Percentiles rank a stretch among this genome's conserved stretches.
Conservation (phyloP, 2,113 vertebrate genomes). For the Festucalex cinctus region DNA sequence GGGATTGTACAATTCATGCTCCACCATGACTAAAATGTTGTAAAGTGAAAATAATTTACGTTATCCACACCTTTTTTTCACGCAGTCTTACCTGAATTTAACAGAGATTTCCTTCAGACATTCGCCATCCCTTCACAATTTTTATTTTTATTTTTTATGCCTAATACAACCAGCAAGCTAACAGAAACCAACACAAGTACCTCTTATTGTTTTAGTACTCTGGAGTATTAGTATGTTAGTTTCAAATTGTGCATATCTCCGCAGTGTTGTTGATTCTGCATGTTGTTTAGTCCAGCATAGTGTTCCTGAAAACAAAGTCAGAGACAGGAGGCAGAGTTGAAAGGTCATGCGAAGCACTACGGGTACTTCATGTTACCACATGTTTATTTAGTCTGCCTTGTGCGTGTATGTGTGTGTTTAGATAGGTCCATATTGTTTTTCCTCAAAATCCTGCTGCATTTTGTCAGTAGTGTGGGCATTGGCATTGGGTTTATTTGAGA, state of each 20-base stretch:
- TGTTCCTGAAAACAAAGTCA: neutral
- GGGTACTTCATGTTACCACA: neutral
- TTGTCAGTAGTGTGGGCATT: constrained; percentile 9
- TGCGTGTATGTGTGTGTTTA: neutral
- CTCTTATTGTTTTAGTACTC: too few species aligned
- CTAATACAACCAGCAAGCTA: too few species aligned
- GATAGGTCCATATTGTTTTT: neutral
- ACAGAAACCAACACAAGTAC: too few species aligned
- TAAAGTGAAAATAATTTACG: too few species aligned
- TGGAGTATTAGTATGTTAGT: neutral
- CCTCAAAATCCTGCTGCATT: neutral
- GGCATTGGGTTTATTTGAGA: constrained; percentile 17
- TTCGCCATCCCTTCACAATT: too few species aligned
- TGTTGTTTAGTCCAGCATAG: neutral
- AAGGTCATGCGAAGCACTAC: constrained; percentile 2
- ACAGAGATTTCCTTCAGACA: too few species aligned
- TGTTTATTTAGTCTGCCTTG: neutral
- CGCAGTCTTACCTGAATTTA: too few species aligned
- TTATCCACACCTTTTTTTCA: too few species aligned
- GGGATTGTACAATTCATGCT: too few species aligned
- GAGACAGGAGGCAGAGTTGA: neutral
- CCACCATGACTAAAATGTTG: too few species aligned
- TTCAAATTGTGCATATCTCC: neutral
- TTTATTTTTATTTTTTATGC: too few species aligned
- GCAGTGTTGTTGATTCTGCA: neutral